A percentile compares a stretch with the other conserved stretches of the same genome.
These are phyloP conservation scores for Nemotelus nigrinus DNA, from an alignment of 2,888 invertebrate species.

Conservation along the genomic window DNA sequence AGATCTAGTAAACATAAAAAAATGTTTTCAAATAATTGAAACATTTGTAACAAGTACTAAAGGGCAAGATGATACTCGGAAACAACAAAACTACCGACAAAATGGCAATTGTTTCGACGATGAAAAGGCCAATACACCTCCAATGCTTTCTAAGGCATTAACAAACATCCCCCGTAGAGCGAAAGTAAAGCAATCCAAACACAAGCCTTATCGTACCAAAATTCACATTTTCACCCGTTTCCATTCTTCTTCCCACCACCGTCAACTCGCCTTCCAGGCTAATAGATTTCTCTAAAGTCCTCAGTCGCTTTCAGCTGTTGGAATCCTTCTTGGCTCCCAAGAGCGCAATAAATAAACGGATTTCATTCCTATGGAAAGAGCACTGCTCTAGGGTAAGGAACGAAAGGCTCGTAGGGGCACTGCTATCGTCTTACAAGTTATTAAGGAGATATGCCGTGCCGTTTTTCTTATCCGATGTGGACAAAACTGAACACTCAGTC, in stretches of 20 bases:
- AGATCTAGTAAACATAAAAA: slow-evolving; percentile 7
- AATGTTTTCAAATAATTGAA: slow-evolving; percentile 33
- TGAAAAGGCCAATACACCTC: not conserved
- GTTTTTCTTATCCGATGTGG: slow-evolving; percentile 32
- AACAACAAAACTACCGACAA: slow-evolving; percentile 29
- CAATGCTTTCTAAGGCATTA: not conserved
- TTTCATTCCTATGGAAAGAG: not conserved
- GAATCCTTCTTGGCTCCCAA: slow-evolving; percentile 6
- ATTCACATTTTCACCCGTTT: not conserved
- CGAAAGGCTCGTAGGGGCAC: not conserved
- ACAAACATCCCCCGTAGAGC: not conserved
- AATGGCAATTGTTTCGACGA: not conserved
- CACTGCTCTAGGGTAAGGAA: not conserved
- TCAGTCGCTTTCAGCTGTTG: slow-evolving; percentile 1
- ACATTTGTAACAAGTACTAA: slow-evolving; percentile 41
- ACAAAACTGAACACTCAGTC: slow-evolving; percentile 11
- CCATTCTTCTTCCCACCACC: not conserved
- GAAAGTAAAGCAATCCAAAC: slow-evolving; percentile 15
- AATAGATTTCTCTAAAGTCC: slow-evolving; percentile 39
- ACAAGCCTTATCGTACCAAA: slow-evolving; percentile 4
- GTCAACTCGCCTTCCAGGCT: slow-evolving; percentile 14
- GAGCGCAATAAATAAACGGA: slow-evolving; percentile 44
- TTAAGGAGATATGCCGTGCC: slow-evolving; percentile 17
- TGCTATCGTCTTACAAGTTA: slow-evolving; percentile 31
- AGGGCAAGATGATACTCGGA: slow-evolving; percentile 19